Base-by-base conservation (phyloP, 2,113 vertebrate species). In the Alligator mississippiensis region DNA sequence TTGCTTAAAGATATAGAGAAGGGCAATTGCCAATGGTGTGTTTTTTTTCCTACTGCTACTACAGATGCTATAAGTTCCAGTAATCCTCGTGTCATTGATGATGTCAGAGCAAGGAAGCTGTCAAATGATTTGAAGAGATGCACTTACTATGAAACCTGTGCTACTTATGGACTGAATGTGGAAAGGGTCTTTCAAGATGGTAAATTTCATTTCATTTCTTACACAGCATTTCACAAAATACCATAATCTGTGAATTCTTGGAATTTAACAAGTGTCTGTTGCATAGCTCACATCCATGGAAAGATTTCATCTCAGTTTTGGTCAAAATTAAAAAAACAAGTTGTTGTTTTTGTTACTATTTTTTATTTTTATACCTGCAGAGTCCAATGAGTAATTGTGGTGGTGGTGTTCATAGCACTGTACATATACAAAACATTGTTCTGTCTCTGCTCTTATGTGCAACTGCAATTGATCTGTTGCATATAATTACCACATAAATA, bases 151-250 rank as follows among this genome's bases (percentile, higher is more conserved):
- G 99, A 99, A 92, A 99, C 99, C 12, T 99, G 99, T 3, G 99
- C 99, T 63, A 99, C 99, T 3, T 99, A 99, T 1, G 99, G 99
- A 18, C 98, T 99, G 79, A 99, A 99, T 24, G 99, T 99, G 98
- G 99, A 99, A 90, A 98, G 99, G 1, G 99, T 99, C 97, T 99
- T 99, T 96, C 99, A 99, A 97, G 99, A 99, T 0, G 99, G 99
- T 99, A 94, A 97, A 22, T 34, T 54, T 72, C 1, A 15, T 47
- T 34, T 74, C 6, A 47, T 47, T 47, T 62, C 24, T 5, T n/a
- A 55, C 9, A 63, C 70, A 58, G 1, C 22, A 1, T 74, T 2
- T 19, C 28, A 1, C 34, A 13, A 28, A 25, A 2, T 4, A 2
- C 47, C 30, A 5, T 3, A 16, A 22, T 24, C 84, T 60, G 24